A percentile compares a stretch with the other conserved stretches of the same genome.
These are phyloP conservation scores for Tetramorium parvispinum DNA, from an alignment of 1,140 invertebrate genomes.

Conservation along the genomic window DNA sequence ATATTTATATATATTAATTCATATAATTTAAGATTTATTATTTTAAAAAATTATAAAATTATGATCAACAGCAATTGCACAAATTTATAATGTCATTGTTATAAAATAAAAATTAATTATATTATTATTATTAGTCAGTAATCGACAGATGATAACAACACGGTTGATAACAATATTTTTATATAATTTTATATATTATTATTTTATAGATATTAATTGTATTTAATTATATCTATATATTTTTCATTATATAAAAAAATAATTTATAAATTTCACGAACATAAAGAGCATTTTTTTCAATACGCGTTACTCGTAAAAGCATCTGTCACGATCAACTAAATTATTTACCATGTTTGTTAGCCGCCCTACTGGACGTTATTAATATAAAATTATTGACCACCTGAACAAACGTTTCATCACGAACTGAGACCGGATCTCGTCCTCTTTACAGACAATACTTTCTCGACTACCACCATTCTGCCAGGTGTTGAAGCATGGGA, in stretches of 20 bases:
- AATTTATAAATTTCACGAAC: not conserved
- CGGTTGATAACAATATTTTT: not conserved
- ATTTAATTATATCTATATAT: not conserved
- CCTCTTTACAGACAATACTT: slow-evolving; percentile 77
- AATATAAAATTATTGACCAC: slow-evolving; percentile 79
- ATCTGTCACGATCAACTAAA: slow-evolving; percentile 79
- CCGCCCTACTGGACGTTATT: slow-evolving; percentile 78
- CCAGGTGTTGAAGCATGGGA: slow-evolving; percentile 84
- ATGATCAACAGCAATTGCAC: not conserved
- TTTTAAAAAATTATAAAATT: not conserved
- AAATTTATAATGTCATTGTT: not conserved
- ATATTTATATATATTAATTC: not conserved
- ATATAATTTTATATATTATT: too few relatives aligned
- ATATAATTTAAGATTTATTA: slow-evolving; percentile 6
- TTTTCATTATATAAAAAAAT: not conserved
- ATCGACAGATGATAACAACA: slow-evolving; percentile 3
- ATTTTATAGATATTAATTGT: slow-evolving; percentile 2
- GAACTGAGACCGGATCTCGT: slow-evolving; percentile 40
- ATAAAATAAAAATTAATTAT: not conserved
- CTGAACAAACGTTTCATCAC: slow-evolving; percentile 49
- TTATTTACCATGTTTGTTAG: slow-evolving; percentile 77
- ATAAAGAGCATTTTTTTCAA: not conserved
- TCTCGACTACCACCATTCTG: slow-evolving; percentile 67
- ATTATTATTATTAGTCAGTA: not conserved
- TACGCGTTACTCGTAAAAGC: slow-evolving; percentile 55